Percentiles rank a stretch among this genome's conserved stretches.
Conservation (phyloP, 1,140 invertebrate genomes). For the Drosophila ogumai region DNA sequence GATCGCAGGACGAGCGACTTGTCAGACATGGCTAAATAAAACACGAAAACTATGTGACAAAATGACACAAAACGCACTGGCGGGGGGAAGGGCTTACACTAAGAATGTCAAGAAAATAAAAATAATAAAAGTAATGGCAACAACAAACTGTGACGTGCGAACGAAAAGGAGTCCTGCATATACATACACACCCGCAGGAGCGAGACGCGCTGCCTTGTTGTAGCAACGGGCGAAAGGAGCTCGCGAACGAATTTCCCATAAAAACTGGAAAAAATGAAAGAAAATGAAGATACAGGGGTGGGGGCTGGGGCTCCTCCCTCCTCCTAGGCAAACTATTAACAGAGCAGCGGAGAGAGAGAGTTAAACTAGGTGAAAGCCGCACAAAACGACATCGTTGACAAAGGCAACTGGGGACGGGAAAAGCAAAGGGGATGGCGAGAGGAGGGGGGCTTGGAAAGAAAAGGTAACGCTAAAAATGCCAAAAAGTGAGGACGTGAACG, state of each 20-base stretch:
- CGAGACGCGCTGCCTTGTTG: conserved; percentile 5
- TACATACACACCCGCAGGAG: neutral
- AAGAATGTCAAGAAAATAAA: conserved; percentile 76
- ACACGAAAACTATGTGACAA: conserved; percentile 81
- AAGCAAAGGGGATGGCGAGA: neutral
- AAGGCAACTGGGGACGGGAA: conserved; percentile 36
- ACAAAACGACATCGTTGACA: conserved; percentile 63
- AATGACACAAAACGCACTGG: conserved; percentile 56
- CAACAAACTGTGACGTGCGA: conserved; percentile 77
- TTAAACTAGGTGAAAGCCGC: conserved; percentile 69
- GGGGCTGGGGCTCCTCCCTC: neutral
- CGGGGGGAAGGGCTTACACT: conserved; percentile 44
- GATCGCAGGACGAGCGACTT: conserved; percentile 25
- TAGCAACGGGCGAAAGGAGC: conserved; percentile 23
- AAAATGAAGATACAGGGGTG: neutral
- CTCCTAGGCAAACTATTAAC: conserved; percentile 51
- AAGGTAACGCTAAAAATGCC: conserved; percentile 65
- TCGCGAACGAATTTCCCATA: conserved; percentile 40
- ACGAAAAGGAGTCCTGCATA: conserved; percentile 59
- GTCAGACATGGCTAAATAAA: conserved; percentile 69
- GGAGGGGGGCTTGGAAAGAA: conserved; percentile 11
- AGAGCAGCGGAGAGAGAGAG: conserved; percentile 23
- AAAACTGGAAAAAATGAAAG: conserved; percentile 32
- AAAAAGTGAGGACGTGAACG: conserved; percentile 61
- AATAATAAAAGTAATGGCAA: conserved; percentile 75